Conservation (phyloP, 2,888 invertebrate species). For the Tenodera sinensis region DNA sequence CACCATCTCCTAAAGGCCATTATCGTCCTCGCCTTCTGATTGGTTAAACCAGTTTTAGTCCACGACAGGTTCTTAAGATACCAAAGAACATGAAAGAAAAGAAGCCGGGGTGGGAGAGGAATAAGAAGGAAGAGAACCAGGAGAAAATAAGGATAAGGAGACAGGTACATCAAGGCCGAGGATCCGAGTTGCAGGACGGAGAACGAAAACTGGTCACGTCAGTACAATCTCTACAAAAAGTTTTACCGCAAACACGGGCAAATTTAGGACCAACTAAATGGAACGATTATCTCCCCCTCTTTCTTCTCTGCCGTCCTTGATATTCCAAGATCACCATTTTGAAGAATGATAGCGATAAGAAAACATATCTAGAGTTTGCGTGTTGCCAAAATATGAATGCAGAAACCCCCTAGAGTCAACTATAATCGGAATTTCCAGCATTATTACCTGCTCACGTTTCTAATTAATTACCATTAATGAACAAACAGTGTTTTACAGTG, state of each 20-base stretch:
- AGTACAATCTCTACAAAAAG: conserved; percentile 22
- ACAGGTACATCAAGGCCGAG: conserved; percentile 8
- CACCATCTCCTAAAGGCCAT: conserved; percentile 6
- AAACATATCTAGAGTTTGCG: neutral
- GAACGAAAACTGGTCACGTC: conserved; percentile 22
- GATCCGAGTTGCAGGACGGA: conserved; percentile 2
- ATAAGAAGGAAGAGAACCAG: neutral
- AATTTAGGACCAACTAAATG: neutral
- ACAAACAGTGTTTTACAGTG: no score
- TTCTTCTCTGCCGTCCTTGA: neutral
- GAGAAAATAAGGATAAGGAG: neutral
- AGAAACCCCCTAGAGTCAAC: no score
- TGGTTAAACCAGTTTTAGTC: conserved; percentile 2
- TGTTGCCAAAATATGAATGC: no score
- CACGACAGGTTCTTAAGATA: conserved; percentile 14
- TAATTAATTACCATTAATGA: no score
- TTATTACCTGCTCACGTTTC: no score
- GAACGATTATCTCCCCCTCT: neutral
- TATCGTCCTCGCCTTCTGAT: conserved; percentile 15
- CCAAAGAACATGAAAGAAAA: conserved; percentile 10
- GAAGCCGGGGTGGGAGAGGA: neutral
- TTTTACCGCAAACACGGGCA: neutral
- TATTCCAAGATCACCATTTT: neutral
- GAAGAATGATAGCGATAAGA: neutral
- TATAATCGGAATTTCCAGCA: no score